Base-by-base conservation (phyloP, 2,113 vertebrate species). In the Carassius carassius region DNA sequence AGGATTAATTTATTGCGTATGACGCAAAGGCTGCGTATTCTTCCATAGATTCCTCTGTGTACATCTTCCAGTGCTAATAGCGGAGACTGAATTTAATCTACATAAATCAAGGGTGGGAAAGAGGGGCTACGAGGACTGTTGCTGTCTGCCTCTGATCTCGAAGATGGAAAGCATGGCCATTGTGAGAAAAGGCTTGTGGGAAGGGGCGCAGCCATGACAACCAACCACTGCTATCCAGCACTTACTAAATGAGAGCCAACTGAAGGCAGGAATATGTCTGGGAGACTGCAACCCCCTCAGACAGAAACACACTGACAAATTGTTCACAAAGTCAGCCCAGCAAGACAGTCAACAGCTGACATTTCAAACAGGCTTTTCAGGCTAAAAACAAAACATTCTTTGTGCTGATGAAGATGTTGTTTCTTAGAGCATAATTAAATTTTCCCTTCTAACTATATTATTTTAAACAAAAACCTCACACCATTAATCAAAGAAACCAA, bases 191-290 rank as follows among this genome's bases (percentile, higher is more conserved):
- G 78, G 58, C 84, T 86, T 84, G 84, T 91, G 70, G 25, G 84
- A 83, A 86, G 85, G 90, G 85, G 85, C 83, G 91, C 92, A 93
- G 92, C 93, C 93, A 93, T 94, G 93, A 91, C 92, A 93, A 94
- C 92, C 85, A 16, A 76, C 85, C 88, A 85, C 84, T 89, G 90
- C 87, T 91, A 90, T 87, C 81, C 88, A 86, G 89, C 89, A 92
- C 89, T 89, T 86, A 51, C 88, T 88, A 90, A 91, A 91, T 21
- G 87, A 91, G 89, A 70, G 74, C 90, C 60, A 90, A 85, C 47
- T 74, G 88, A 87, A 90, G 86, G 81, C 89, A 91, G 88, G 87
- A 87, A 89, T 5, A 86, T 76, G 73, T n/a, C 44, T 78, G 72
- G 84, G 84, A 70, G 85, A 80, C 85, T 83, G 72, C 78, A 88